Conservation (phyloP, 2,113 vertebrate genomes). For the Calypte anna region DNA sequence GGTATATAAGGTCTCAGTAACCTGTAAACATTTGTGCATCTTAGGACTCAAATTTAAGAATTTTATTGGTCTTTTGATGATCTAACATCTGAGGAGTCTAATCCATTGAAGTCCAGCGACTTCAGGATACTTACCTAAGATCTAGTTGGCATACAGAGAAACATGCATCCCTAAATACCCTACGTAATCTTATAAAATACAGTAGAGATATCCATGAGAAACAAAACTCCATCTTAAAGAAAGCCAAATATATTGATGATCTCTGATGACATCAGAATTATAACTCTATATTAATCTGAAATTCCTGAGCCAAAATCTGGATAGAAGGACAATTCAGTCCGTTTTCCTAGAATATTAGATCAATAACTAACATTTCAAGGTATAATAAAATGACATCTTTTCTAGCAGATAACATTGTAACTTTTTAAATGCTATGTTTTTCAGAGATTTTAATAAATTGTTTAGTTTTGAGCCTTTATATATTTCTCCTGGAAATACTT, state of each 20-base stretch:
- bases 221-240: not conserved
- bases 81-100: not conserved
- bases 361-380: not conserved
- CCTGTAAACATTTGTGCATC: not conserved
- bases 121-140: not conserved
- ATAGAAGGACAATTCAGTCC: not conserved
- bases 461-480: not conserved
- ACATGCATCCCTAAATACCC: fast-evolving
- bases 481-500: not conserved
- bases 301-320: not conserved
- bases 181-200: not conserved
- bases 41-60: not conserved
- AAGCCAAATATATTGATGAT: not conserved
- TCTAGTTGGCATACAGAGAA: not conserved
- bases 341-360: not conserved
- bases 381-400: not conserved
- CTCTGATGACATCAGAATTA: not conserved
- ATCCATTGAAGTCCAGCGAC: not conserved
- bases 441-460: not conserved
- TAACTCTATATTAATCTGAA: not conserved
- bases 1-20: not conserved
- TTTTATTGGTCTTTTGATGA: not conserved
- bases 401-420: not conserved
- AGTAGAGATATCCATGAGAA: not conserved
- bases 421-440: not conserved